These are phyloP conservation scores for Leuciscus waleckii DNA, from an alignment of 2,797 vertebrate species.

Conservation along the genomic window DNA sequence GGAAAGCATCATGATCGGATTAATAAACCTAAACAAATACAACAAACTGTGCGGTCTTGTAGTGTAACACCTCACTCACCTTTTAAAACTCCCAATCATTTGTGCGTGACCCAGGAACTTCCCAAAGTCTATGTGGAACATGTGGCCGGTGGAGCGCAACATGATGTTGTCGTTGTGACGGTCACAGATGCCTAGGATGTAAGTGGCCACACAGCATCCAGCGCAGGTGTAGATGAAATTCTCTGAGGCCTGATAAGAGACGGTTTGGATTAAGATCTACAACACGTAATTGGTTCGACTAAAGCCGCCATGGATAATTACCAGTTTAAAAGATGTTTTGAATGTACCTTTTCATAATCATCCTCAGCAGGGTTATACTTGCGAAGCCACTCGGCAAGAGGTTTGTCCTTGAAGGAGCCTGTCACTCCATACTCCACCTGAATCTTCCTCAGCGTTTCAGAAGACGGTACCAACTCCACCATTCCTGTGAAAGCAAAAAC, in stretches of 20 bases:
- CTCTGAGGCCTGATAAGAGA: constrained; percentile 87
- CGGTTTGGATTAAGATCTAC: not conserved
- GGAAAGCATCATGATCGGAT: constrained; percentile 11
- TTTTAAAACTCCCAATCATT: constrained; percentile 98
- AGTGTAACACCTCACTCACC: constrained; percentile 72
- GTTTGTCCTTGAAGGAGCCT: constrained; percentile 98
- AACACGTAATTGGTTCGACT: not conserved
- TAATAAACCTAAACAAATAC: not conserved
- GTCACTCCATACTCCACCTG: constrained; percentile 98
- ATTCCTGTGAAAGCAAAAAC: constrained; percentile 80
- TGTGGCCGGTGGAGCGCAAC: constrained; percentile 95
- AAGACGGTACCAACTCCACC: constrained; percentile 96
- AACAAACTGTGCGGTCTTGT: not conserved
- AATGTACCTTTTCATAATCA: constrained; percentile 93
- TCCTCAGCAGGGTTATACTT: constrained; percentile 98
- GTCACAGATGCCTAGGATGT: constrained; percentile 95
- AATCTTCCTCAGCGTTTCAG: constrained; percentile 97
- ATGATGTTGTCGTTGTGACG: constrained; percentile 99
- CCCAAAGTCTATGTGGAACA: constrained; percentile 99
- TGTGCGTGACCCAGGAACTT: constrained; percentile 98
- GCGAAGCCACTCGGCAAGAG: constrained; percentile 95
- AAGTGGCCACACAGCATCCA: constrained; percentile 97
- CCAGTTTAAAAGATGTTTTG: not conserved
- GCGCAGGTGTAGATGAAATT: constrained; percentile 99
- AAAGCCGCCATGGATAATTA: not conserved